A percentile compares a stretch with the other conserved stretches of the same genome.
Evolutionary conservation across 2,797 vertebrate genomes (phyloP).

Genomic region (Morus bassanus): DNA sequence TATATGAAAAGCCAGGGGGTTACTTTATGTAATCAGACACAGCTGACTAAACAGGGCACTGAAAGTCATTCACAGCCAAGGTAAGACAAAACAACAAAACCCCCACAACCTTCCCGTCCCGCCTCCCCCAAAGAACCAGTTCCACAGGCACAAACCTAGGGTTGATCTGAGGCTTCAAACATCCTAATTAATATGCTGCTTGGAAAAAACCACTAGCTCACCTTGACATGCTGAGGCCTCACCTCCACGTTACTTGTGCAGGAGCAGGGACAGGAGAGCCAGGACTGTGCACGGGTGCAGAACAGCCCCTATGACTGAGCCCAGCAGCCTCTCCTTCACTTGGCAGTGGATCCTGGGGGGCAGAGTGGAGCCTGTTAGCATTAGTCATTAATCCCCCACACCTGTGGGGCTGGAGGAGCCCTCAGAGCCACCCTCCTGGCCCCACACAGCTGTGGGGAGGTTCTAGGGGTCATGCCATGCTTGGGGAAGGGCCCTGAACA

Average conservation of each 20-base stretch:
- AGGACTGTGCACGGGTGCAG: accelerated
- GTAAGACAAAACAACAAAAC: not conserved
- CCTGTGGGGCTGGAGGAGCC: not conserved
- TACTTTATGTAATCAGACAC: constrained; percentile 15
- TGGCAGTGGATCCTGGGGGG: accelerated
- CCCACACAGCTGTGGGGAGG: not conserved
- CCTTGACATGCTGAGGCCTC: accelerated
- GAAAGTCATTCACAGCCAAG: not conserved
- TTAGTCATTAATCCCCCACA: not conserved
- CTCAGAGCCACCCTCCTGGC: not conserved
- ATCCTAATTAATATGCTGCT: not conserved
- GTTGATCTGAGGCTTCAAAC: not conserved
- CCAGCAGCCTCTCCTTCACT: accelerated
- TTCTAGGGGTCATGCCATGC: not conserved
- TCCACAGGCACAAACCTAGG: not conserved
- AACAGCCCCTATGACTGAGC: accelerated
- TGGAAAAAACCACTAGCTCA: not conserved
- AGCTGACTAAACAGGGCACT: constrained; percentile 60
- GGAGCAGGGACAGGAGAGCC: not conserved
- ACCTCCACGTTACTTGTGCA: accelerated
- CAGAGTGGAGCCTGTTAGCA: accelerated
- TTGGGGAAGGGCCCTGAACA: not conserved
- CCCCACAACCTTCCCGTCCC: not conserved
- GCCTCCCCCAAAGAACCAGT: not conserved
- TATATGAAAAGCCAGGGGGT: constrained; percentile 32